Base-by-base conservation (phyloP, 2,797 vertebrate genomes). In the Anguilla pacifica region DNA sequence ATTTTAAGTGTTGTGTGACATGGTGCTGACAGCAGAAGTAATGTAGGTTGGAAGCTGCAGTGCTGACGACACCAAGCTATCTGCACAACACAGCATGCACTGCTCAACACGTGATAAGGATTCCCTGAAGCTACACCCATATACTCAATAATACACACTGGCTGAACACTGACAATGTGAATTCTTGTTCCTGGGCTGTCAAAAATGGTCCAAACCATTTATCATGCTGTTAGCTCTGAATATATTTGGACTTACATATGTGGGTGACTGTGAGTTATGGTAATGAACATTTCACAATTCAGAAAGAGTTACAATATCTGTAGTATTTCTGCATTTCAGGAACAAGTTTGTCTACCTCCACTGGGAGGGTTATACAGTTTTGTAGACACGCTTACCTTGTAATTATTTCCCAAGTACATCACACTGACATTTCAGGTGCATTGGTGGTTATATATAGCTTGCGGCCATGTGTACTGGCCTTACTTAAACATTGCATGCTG, bases 401-500 rank as follows among this genome's bases (percentile, higher is more conserved):
- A 3, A 82, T 19, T n/a, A 0, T 49, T 79, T 82, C n/a, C 46
- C 79, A 4, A 49, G 7, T 51, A 51, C 46, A 82, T 82, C 17
- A 51, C 46, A 82, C 72, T 79, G 39, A 46, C 39, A 46, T 43
- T 43, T 22, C 39, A 82, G 19, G 43, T 86, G 72, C 17, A 57
- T 61, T 59, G 25, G 84, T 22, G 84, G 10, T 19, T 64, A 61
- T 64, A 25, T 17, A 79, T 6, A 22, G 15, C 59, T 10, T 87
- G 55, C 35, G 57, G 31, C 22, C 28, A 83, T 28, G 35, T 85
- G 2, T 85, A 10, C 57, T 89, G 90, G 93, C 90, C 89, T 88
- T 90, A 87, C 92, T 59, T 90, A 89, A 87, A 77, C 57, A 55
- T 64, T 90, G 91, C 46, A 51, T 51, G 46, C 79, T n/a, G 79